These are phyloP conservation scores for Hymenopus coronatus DNA, from an alignment of 2,888 invertebrate species.

Conservation along the genomic window DNA sequence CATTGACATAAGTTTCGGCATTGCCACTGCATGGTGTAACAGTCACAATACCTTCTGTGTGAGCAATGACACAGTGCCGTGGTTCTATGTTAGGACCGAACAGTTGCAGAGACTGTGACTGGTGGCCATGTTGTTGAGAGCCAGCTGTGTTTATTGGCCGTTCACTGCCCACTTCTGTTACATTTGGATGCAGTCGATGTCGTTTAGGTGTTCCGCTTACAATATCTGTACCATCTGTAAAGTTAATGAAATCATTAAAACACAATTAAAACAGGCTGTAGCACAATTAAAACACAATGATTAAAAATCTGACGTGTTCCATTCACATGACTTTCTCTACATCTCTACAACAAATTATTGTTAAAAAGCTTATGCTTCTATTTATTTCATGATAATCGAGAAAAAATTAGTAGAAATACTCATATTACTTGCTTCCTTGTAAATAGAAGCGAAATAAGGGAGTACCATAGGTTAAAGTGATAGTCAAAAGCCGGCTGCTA, in stretches of 20 bases:
- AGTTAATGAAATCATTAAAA: neutral
- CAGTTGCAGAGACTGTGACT: slow-evolving; percentile 61
- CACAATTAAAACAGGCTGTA: too few relatives aligned
- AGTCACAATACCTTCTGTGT: slow-evolving; percentile 85
- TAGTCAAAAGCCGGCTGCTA: too few relatives aligned
- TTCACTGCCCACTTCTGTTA: slow-evolving; percentile 74
- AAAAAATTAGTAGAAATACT: too few relatives aligned
- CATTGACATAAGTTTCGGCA: slow-evolving; percentile 93
- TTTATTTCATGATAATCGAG: too few relatives aligned
- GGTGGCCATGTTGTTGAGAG: slow-evolving; percentile 44
- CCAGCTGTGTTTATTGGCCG: slow-evolving; percentile 51
- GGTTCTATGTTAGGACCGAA: slow-evolving; percentile 91
- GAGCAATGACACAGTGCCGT: slow-evolving; percentile 91
- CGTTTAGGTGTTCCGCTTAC: slow-evolving; percentile 49
- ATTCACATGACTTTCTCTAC: too few relatives aligned
- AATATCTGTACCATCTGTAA: slow-evolving; percentile 53
- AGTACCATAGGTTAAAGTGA: too few relatives aligned
- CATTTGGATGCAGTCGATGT: slow-evolving; percentile 58
- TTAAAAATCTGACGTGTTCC: too few relatives aligned
- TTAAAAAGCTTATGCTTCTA: too few relatives aligned
- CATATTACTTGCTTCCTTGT: too few relatives aligned
- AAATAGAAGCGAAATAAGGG: too few relatives aligned
- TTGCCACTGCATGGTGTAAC: slow-evolving; percentile 91
- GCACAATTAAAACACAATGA: too few relatives aligned
- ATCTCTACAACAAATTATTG: too few relatives aligned